Conservation (phyloP, 2,113 vertebrate genomes). For the Eulacestoma nigropectus region DNA sequence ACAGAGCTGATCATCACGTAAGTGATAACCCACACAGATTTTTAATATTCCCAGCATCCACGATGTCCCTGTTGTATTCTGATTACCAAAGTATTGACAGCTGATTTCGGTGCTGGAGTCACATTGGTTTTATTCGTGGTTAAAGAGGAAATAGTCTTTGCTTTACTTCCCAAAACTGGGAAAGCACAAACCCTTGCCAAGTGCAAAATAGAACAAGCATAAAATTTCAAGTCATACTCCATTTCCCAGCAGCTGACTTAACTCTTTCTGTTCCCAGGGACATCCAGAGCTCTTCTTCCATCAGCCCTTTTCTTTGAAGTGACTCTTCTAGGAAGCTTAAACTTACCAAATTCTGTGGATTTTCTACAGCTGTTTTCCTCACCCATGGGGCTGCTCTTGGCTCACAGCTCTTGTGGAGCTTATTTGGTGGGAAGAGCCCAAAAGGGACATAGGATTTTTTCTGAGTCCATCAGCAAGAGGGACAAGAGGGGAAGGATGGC, state of each 20-base stretch:
- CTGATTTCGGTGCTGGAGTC: background rate
- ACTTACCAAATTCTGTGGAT: background rate
- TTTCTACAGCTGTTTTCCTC: background rate
- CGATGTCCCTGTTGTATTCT: rapidly evolving
- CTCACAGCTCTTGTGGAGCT: background rate
- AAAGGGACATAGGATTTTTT: background rate
- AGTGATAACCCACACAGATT: background rate
- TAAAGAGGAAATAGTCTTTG: background rate
- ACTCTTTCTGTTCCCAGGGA: background rate
- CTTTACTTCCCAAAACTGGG: background rate
- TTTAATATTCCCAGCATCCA: background rate
- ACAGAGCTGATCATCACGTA: background rate
- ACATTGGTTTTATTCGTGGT: background rate
- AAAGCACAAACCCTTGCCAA: background rate
- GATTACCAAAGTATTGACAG: background rate
- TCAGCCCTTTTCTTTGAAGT: background rate
- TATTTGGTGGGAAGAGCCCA: background rate
- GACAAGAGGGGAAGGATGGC: background rate
- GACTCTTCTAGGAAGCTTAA: background rate
- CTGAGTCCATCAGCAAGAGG: background rate
- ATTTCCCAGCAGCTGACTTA: background rate
- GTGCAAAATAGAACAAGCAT: background rate
- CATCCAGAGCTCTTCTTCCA: background rate
- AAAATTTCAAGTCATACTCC: background rate
- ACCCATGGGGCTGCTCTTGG: background rate